A percentile compares a stretch with the other conserved stretches of the same genome.
Evolutionary conservation across 2,797 vertebrate genomes (phyloP).

Genomic region (Mionectes olivaceus): DNA sequence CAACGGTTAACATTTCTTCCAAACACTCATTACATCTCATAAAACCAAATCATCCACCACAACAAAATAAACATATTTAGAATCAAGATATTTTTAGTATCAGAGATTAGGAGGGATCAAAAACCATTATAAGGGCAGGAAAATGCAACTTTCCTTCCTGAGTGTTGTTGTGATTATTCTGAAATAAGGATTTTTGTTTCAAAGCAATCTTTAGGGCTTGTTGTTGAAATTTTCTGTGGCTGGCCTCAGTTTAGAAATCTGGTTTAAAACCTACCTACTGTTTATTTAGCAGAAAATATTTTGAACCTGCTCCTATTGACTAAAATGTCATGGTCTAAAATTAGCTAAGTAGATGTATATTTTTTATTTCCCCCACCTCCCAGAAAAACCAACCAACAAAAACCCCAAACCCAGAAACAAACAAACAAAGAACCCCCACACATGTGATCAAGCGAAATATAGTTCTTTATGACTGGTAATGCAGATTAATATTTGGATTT

Average conservation of each 20-base stretch:
- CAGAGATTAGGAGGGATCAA: not conserved
- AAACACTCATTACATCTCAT: not conserved
- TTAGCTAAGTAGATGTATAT: not conserved
- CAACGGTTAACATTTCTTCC: not conserved
- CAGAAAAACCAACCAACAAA: not conserved
- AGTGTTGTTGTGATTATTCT: not conserved
- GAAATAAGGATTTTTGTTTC: not conserved
- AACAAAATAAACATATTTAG: not conserved
- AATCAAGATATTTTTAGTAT: conserved; percentile 9
- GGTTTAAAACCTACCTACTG: not conserved
- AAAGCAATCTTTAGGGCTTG: not conserved
- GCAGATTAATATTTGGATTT: not conserved
- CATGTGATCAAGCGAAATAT: not conserved
- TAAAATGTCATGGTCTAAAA: not conserved
- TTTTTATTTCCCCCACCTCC: accelerated
- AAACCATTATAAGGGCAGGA: not conserved
- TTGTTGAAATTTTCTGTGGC: not conserved
- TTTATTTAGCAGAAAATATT: not conserved
- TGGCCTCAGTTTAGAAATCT: not conserved
- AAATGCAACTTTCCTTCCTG: not conserved
- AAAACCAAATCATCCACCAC: not conserved
- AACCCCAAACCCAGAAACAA: accelerated
- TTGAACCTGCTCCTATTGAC: not conserved
- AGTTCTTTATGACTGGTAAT: not conserved
- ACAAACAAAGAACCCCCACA: not conserved